phyloP scores from a whole-genome alignment of 1,140 invertebrate species.

The Lerema accius region DNA sequence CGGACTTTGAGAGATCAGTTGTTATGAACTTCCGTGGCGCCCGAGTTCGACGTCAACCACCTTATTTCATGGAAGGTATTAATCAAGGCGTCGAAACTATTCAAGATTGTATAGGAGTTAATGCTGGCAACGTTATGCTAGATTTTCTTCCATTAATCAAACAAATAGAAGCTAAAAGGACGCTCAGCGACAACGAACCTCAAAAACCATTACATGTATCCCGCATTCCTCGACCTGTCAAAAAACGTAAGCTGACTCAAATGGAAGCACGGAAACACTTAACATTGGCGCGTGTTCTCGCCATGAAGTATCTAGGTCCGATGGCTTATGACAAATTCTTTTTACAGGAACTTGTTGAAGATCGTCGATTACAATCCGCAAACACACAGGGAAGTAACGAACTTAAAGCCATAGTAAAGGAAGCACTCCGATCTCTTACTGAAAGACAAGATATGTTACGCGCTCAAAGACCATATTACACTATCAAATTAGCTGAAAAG shows the following conservation, averaged over 20 bases:
- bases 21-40: conserved; percentile 79
- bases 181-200: conserved; percentile 55
- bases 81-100: conserved; percentile 78
- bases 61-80: conserved; percentile 81
- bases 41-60: conserved; percentile 77
- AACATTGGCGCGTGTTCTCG: conserved; percentile 76
- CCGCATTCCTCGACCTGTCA: conserved; percentile 64
- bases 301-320: conserved; percentile 83
- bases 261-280: conserved; percentile 75
- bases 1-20: conserved; percentile 83
- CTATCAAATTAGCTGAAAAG: conserved; percentile 81
- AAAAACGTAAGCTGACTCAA: conserved; percentile 68
- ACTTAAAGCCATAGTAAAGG: conserved; percentile 67
- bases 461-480: conserved; percentile 81
- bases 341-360: conserved; percentile 69
- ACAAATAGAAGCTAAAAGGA: conserved; percentile 56
- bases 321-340: conserved; percentile 83
- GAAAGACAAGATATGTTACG: conserved; percentile 81
- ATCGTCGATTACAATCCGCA: conserved; percentile 74
- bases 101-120: conserved; percentile 71
- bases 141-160: conserved; percentile 74
- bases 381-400: conserved; percentile 75
- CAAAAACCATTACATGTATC: conserved; percentile 59
- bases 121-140: conserved; percentile 72
- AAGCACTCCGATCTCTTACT: conserved; percentile 73